Conservation (phyloP, 2,797 vertebrate species). For the Acrossocheilus fasciatus region DNA sequence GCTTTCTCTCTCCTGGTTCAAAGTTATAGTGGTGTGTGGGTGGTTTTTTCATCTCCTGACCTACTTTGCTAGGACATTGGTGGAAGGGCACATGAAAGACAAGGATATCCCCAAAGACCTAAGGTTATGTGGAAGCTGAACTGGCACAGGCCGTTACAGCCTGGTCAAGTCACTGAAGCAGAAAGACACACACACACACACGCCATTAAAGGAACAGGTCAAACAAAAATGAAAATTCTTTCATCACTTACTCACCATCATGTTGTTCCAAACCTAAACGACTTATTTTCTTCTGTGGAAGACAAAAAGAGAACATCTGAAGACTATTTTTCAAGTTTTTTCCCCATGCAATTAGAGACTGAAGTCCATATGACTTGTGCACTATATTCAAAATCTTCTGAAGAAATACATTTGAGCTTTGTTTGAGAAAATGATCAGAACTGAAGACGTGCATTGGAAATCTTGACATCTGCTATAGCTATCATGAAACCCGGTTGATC, state of each 20-base stretch:
- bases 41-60: slow-evolving; percentile 77
- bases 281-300: neutral
- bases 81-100: slow-evolving; percentile 79
- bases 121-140: slow-evolving; percentile 74
- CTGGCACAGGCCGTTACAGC: slow-evolving; percentile 63
- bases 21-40: slow-evolving; percentile 46
- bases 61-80: slow-evolving; percentile 75
- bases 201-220: slow-evolving; percentile 19
- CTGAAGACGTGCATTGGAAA: neutral
- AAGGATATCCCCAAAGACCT: slow-evolving; percentile 72
- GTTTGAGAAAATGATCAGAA: neutral
- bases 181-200: slow-evolving; percentile 63
- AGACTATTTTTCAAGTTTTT: neutral
- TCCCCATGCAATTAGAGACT: neutral
- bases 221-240: neutral
- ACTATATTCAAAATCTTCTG: neutral
- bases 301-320: neutral
- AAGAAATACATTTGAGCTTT: neutral
- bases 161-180: slow-evolving; percentile 71
- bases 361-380: neutral
- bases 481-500: neutral
- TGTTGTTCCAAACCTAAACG: neutral
- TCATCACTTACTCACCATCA: neutral
- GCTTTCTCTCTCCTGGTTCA: slow-evolving; percentile 30
- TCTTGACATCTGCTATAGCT: neutral